These are phyloP conservation scores for Empis stercorea DNA, from an alignment of 2,888 invertebrate genomes.

Conservation along the genomic window DNA sequence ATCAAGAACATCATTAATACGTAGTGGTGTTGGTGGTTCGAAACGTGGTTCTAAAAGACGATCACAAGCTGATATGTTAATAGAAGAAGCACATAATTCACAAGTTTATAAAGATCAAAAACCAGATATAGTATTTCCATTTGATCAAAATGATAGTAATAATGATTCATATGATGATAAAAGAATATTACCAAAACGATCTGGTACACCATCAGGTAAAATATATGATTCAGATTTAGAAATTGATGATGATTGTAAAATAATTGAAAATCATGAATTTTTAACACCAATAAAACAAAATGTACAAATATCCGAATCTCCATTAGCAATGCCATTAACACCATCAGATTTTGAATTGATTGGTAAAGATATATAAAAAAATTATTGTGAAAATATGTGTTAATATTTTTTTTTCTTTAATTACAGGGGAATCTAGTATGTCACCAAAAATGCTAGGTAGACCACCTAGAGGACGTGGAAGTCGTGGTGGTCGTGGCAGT, in stretches of 20 bases:
- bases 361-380: too few relatives aligned
- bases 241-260: neutral
- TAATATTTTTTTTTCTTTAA: too few relatives aligned
- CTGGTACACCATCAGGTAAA: too few relatives aligned
- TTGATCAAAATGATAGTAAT: too few relatives aligned
- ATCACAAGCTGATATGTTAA: neutral
- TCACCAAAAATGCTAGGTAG: neutral
- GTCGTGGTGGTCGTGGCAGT: constrained; percentile 23
- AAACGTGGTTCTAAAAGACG: neutral
- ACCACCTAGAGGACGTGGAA: neutral
- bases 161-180: too few relatives aligned
- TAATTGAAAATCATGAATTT: neutral
- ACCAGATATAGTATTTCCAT: too few relatives aligned
- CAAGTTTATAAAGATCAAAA: constrained; percentile 1
- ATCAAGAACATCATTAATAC: neutral
- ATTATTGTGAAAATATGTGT: too few relatives aligned
- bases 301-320: neutral
- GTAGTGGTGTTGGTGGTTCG: too few relatives aligned
- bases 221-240: neutral
- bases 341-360: too few relatives aligned
- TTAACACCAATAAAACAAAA: too few relatives aligned
- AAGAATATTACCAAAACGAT: too few relatives aligned
- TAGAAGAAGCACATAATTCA: neutral
- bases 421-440: too few relatives aligned
- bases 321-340: neutral